phyloP scores from a whole-genome alignment of 1,140 invertebrate species.

The Venturia canescens region DNA sequence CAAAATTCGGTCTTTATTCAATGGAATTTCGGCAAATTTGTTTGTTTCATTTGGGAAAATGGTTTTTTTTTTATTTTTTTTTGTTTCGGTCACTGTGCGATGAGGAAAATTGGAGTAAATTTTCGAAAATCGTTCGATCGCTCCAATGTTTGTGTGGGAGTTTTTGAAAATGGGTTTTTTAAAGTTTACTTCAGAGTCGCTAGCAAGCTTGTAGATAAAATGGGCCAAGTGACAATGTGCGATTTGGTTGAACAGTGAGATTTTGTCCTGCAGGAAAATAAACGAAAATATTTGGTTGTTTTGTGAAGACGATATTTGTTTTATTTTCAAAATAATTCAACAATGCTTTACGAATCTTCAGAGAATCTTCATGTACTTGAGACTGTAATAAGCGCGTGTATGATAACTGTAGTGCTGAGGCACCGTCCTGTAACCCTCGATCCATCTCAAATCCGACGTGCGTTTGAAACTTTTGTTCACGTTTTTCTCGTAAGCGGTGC shows the following conservation, averaged over 20 bases:
- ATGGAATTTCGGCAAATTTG: too few species aligned
- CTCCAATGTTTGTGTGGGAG: too few species aligned
- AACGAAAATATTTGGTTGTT: background rate
- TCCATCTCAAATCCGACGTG: constrained; percentile 70
- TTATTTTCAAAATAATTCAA: constrained; percentile 1
- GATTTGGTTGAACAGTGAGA: background rate
- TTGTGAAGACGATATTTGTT: background rate
- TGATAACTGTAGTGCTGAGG: constrained; percentile 74
- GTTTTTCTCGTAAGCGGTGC: constrained; percentile 81
- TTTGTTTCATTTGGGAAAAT: too few species aligned
- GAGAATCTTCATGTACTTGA: constrained; percentile 74
- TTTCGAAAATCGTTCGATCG: too few species aligned
- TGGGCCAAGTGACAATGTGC: background rate
- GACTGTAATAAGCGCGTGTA: constrained; percentile 74
- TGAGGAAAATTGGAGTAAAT: too few species aligned
- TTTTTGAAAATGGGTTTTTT: too few species aligned
- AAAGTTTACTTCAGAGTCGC: too few species aligned
- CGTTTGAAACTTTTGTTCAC: constrained; percentile 66
- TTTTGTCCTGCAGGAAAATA: constrained; percentile 9
- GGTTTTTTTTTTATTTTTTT: too few species aligned
- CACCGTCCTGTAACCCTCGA: constrained; percentile 67
- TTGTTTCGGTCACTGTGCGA: too few species aligned
- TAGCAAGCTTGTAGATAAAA: too few species aligned
- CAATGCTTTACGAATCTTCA: constrained; percentile 51
- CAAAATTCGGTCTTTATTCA: too few species aligned